Conservation (phyloP, 2,888 invertebrate genomes). For the Oithona nana region DNA sequence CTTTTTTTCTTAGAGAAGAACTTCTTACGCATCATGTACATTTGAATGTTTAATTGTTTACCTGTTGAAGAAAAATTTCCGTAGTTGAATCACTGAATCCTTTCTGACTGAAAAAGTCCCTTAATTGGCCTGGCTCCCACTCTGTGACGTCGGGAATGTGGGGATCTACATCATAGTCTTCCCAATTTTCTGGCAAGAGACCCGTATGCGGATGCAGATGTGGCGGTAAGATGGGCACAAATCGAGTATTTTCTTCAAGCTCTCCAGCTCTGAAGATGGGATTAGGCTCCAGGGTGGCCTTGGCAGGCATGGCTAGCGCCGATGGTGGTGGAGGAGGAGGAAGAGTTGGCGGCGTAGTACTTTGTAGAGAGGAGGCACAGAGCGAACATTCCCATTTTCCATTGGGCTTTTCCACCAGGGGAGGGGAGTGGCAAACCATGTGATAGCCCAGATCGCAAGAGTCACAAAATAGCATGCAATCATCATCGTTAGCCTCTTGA, state of each 20-base stretch:
- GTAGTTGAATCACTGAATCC: slow-evolving; percentile 55
- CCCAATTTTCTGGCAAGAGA: slow-evolving; percentile 6
- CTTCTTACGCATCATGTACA: neutral
- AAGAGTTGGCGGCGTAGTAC: too few relatives aligned
- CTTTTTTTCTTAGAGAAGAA: neutral
- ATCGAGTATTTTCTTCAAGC: neutral
- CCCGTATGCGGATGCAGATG: slow-evolving; percentile 11
- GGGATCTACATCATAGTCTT: slow-evolving; percentile 18
- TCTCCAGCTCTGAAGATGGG: neutral
- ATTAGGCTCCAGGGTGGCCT: neutral
- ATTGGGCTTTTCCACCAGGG: slow-evolving; percentile 34
- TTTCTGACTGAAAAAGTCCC: slow-evolving; percentile 51
- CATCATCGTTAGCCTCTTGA: slow-evolving; percentile 39
- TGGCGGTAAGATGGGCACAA: slow-evolving; percentile 7
- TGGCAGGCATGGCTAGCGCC: neutral
- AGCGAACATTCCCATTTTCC: slow-evolving; percentile 25
- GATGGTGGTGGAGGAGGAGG: too few relatives aligned
- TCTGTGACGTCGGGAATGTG: slow-evolving; percentile 54
- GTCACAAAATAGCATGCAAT: slow-evolving; percentile 44
- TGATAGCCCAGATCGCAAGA: slow-evolving; percentile 71
- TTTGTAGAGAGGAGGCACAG: slow-evolving; percentile 19
- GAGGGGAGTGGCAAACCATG: slow-evolving; percentile 52
- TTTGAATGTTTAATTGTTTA: slow-evolving; percentile 25
- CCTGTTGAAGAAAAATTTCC: slow-evolving; percentile 59
- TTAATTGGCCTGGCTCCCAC: slow-evolving; percentile 68